These are phyloP conservation scores for Psix sp. DNA, from an alignment of 1,140 invertebrate genomes.

Conservation along the genomic window DNA sequence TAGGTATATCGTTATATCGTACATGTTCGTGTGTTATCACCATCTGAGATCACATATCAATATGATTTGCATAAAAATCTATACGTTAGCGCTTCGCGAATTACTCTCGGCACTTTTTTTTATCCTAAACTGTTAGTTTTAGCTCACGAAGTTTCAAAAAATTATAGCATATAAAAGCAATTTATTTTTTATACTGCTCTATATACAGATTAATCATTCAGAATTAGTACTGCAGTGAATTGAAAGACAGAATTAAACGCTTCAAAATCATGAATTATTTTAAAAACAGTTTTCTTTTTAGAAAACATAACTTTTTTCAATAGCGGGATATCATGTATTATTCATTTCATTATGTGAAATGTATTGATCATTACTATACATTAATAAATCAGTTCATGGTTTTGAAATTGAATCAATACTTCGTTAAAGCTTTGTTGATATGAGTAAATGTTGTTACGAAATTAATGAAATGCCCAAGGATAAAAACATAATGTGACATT, in stretches of 20 bases:
- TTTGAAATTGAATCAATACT: no score
- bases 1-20: conserved; percentile 66
- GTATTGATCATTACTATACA: no score
- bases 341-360: no score
- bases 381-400: no score
- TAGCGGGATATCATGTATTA: no score
- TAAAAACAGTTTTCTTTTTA: no score
- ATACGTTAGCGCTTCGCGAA: conserved; percentile 66
- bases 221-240: conserved; percentile 36
- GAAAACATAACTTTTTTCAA: no score
- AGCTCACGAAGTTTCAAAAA: conserved; percentile 53
- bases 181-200: conserved; percentile 51
- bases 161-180: conserved; percentile 46
- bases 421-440: conserved; percentile 18
- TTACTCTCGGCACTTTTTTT: conserved; percentile 63
- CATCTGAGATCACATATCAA: conserved; percentile 73
- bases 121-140: conserved; percentile 55
- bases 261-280: conserved; percentile 3
- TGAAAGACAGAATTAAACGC: conserved; percentile 19
- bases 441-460: conserved; percentile 3
- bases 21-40: conserved; percentile 73
- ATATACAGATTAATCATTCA: conserved; percentile 44
- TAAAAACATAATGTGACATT: conserved; percentile 48
- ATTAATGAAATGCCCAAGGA: conserved; percentile 33
- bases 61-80: conserved; percentile 77